Evolutionary conservation across 2,888 invertebrate genomes (phyloP), one percentile per base, ranked within the genome.

Genomic region (Germaria angustata): DNA sequence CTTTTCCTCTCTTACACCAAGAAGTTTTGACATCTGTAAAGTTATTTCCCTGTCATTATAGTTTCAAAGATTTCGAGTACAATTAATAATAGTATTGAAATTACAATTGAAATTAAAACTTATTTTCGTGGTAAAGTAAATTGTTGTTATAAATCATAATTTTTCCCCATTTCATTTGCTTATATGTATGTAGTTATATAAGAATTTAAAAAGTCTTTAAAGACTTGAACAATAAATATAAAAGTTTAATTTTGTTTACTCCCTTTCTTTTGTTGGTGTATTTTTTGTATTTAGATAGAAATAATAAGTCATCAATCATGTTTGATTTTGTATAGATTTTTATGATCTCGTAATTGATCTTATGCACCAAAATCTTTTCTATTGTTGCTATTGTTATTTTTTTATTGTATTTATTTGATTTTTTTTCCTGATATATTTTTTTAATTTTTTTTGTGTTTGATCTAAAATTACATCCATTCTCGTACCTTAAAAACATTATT

Each of bases 271-370:
- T 53, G n/a, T n/a, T 34, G 24, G 28, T 61, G 8, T 49, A 9
- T 34, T 28, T 46, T 53, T 32, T 55, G 20, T 46, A 44, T 53
- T 49, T 55, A 9, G 11, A 59, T 49, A 32, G 41, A 61, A 20
- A 32, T 66, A 61, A 80, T 39, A 69, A 75, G 63, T 78, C 68
- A 82, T 82, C 81, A 82, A 82, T 82, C 81, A 82, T 82, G 46
- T 66, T 63, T 36, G 36, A 15, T 51, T 78, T 69, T 39, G 59
- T 63, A 78, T 57, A 57, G 55, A 41, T 65, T 63, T 66, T 78
- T 75, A 57, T 82, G 78, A 78, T 78, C 78, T 78, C 65, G 78
- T 82, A 82, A 82, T 82, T 82, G 81, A 82, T 82, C 81, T 78
- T 78, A 65, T 78, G 61, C 81, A 41, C 78, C 46, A 44, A 41